phyloP scores from a whole-genome alignment of 2,888 invertebrate genomes.

The Folsomia candida region DNA sequence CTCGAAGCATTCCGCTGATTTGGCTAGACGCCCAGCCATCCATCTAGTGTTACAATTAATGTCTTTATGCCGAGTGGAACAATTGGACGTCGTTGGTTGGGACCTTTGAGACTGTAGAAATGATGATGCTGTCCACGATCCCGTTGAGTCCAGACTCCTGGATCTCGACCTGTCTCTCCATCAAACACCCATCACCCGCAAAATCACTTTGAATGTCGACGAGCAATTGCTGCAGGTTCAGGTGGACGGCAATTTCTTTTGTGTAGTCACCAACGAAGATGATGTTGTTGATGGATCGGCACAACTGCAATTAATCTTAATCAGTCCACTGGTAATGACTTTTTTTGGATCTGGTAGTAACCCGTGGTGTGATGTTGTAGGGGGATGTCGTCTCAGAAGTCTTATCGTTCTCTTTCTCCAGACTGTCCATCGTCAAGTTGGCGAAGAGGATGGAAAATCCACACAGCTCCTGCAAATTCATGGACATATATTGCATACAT shows the following conservation, averaged over 20 bases:
- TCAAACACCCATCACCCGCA: not conserved
- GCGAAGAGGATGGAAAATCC: conserved; percentile 26
- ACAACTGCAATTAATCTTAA: no score
- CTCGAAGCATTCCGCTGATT: no score
- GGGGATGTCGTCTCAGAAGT: no score
- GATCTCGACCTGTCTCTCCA: conserved; percentile 1
- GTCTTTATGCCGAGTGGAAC: no score
- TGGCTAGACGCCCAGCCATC: no score
- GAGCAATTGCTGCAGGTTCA: not conserved
- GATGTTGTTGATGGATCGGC: conserved; percentile 31
- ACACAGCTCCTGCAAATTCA: conserved; percentile 31
- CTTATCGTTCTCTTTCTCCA: not conserved
- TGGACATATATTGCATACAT: no score
- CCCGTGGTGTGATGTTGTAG: no score
- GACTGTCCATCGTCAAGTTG: not conserved
- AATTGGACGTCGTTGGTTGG: no score
- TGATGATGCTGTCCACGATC: not conserved
- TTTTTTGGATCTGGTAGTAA: not conserved
- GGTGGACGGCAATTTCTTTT: not conserved
- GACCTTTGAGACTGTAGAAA: not conserved
- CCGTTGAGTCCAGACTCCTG: not conserved
- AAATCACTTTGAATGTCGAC: not conserved
- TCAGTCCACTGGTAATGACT: not conserved
- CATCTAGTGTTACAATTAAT: no score
- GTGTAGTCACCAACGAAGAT: conserved; percentile 23